These are phyloP conservation scores for Trissoscelio sp. DNA, from an alignment of 2,888 invertebrate genomes.

Conservation along the genomic window DNA sequence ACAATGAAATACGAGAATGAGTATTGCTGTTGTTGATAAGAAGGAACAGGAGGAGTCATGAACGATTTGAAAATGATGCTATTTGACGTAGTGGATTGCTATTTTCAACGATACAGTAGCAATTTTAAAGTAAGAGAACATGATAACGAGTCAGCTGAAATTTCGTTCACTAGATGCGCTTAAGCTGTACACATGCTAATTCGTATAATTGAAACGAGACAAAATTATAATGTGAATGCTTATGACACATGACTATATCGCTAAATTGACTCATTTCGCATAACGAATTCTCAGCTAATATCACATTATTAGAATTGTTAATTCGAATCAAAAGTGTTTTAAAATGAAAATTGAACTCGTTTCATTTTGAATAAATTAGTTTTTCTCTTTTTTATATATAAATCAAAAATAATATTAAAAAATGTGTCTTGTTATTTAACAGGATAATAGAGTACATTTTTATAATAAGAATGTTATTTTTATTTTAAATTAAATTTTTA, in stretches of 20 bases:
- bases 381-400: too few species aligned
- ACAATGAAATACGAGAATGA: constrained; percentile 64
- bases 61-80: constrained; percentile 42
- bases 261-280: constrained; percentile 29
- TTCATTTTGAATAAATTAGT: too few species aligned
- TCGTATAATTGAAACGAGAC: constrained; percentile 13
- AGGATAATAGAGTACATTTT: too few species aligned
- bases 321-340: constrained; percentile 2
- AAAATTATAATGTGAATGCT: constrained; percentile 15
- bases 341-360: neutral
- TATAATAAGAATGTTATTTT: too few species aligned
- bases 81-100: constrained; percentile 33
- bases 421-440: too few species aligned
- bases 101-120: constrained; percentile 10
- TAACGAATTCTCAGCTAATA: neutral
- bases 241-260: constrained; percentile 9
- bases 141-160: neutral
- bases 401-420: too few species aligned
- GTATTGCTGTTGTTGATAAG: constrained; percentile 40
- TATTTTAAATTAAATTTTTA: too few species aligned
- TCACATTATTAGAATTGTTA: neutral
- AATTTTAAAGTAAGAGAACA: constrained; percentile 2
- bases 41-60: constrained; percentile 14
- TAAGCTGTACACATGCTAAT: constrained; percentile 12
- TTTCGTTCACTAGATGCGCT: constrained; percentile 19